A percentile compares a stretch with the other conserved stretches of the same genome.
These are phyloP conservation scores for Micronycteris hirsuta DNA, from an alignment of 2,113 vertebrate genomes.

Conservation along the genomic window DNA sequence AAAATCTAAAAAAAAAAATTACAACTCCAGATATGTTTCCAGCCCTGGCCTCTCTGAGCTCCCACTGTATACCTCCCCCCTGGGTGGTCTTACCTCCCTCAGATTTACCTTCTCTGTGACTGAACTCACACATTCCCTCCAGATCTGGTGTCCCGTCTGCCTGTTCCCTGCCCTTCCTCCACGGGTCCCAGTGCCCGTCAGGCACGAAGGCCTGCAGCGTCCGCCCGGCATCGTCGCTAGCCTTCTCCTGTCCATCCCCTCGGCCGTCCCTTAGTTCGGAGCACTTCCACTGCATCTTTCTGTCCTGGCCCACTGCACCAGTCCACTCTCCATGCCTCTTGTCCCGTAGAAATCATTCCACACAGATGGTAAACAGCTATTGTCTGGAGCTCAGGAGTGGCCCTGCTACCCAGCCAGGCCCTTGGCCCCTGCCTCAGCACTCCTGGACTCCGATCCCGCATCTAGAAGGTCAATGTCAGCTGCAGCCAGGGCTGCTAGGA, in stretches of 20 bases:
- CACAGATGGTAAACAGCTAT: neutral
- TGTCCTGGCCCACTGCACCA: neutral
- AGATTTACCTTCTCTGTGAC: neutral
- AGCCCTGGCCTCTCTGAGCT: neutral
- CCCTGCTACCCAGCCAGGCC: neutral
- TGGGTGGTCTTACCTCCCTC: neutral
- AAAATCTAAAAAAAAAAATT: no score
- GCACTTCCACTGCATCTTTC: neutral
- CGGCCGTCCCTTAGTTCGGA: neutral
- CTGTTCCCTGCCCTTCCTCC: neutral
- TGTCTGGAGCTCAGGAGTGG: neutral
- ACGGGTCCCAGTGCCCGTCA: neutral
- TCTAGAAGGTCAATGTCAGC: neutral
- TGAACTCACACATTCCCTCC: neutral
- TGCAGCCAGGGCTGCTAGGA: neutral
- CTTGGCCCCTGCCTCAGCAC: neutral
- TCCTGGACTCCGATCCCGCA: neutral
- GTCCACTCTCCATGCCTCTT: neutral
- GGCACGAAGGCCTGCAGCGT: rapidly evolving
- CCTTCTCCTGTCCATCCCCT: neutral
- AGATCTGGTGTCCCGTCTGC: neutral
- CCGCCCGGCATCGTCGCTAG: neutral
- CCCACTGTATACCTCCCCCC: neutral
- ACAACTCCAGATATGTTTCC: neutral
- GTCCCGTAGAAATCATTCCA: neutral